A percentile compares a stretch with the other conserved stretches of the same genome.
These are phyloP conservation scores for Melanostoma scalare DNA, from an alignment of 2,888 invertebrate genomes.

Conservation along the genomic window DNA sequence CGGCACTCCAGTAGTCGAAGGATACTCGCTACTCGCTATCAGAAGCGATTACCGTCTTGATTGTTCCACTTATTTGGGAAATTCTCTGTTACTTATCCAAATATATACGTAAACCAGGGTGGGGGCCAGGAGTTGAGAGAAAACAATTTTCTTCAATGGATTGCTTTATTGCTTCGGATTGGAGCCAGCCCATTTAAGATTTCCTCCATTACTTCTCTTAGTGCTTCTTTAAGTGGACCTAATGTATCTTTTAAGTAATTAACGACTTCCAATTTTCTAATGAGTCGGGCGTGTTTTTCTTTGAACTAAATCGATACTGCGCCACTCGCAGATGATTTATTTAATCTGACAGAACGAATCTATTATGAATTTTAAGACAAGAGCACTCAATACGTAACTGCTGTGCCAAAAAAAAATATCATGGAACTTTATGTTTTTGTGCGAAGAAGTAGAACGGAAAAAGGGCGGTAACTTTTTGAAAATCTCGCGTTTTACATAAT, in stretches of 20 bases:
- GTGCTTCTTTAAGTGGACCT: constrained; percentile 38
- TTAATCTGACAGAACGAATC: too few species aligned
- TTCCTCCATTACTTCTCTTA: background rate
- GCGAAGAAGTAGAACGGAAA: too few species aligned
- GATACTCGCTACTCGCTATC: constrained; percentile 11
- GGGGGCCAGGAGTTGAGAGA: constrained; percentile 40
- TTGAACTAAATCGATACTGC: background rate
- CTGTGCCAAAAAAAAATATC: too few species aligned
- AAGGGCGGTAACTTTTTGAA: too few species aligned
- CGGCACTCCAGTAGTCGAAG: background rate
- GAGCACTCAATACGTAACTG: too few species aligned
- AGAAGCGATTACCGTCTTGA: constrained; percentile 42
- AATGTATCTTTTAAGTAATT: constrained; percentile 62
- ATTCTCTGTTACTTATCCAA: constrained; percentile 13
- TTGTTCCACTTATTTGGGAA: constrained; percentile 52
- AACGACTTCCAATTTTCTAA: constrained; percentile 33
- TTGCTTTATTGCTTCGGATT: constrained; percentile 7
- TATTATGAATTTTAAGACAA: too few species aligned
- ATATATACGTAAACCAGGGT: background rate
- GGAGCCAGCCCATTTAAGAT: background rate
- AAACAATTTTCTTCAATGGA: background rate
- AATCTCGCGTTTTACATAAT: too few species aligned
- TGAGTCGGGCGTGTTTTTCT: constrained; percentile 1
- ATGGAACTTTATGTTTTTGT: too few species aligned
- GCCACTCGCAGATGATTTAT: background rate